phyloP scores from a whole-genome alignment of 2,797 vertebrate genomes.

The Galago senegalensis region DNA sequence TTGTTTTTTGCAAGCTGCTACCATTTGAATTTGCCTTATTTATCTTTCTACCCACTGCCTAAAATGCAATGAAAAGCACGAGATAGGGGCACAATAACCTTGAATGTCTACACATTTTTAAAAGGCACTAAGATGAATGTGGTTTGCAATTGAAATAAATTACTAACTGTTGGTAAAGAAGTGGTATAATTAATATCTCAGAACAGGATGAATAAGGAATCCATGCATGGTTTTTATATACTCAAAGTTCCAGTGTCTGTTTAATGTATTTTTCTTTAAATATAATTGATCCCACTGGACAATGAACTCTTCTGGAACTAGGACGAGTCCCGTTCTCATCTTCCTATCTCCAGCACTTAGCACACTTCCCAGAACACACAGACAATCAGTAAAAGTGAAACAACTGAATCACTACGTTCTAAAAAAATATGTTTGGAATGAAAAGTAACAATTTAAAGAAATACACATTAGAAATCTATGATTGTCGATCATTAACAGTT shows the following conservation, averaged over 20 bases:
- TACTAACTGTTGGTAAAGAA: conserved; percentile 7
- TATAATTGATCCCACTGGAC: conserved; percentile 55
- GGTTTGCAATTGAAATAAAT: not conserved
- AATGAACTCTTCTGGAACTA: not conserved
- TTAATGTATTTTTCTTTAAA: conserved; percentile 47
- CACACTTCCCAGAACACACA: not conserved
- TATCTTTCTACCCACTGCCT: not conserved
- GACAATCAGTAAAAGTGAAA: not conserved
- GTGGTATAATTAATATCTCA: not conserved
- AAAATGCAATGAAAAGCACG: not conserved
- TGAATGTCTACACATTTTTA: not conserved
- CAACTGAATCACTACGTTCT: not conserved
- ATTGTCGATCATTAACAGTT: not conserved
- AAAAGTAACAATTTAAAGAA: not conserved
- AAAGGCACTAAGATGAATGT: not conserved
- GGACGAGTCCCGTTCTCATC: not conserved
- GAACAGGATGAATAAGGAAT: not conserved
- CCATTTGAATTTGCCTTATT: not conserved
- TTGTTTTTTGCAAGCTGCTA: not conserved
- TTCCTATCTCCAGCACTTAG: not conserved
- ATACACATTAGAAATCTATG: not conserved
- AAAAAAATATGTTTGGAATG: conserved; percentile 4
- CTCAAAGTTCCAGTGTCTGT: not conserved
- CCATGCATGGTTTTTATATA: not conserved
- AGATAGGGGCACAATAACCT: not conserved